Percentiles rank a stretch among this genome's conserved stretches.
Conservation (phyloP, 2,113 vertebrate genomes). For the Serilophus lunatus region DNA sequence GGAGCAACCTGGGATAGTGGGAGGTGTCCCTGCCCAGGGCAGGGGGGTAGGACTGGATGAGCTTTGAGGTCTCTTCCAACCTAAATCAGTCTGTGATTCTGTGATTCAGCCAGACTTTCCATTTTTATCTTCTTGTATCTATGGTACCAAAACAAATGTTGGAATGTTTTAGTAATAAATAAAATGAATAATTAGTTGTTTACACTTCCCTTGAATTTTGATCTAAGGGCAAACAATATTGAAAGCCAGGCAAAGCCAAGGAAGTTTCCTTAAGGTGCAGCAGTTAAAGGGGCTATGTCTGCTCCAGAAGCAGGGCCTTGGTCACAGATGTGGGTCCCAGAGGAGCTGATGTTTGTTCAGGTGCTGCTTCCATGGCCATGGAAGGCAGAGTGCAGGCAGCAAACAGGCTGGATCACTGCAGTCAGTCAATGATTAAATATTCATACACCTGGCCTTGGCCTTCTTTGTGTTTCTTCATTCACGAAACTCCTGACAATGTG, state of each 20-base stretch:
- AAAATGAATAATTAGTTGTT: neutral
- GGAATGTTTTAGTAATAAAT: neutral
- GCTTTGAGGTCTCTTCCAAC: neutral
- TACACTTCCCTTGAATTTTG: neutral
- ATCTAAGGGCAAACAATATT: rapidly evolving
- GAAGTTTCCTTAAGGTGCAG: neutral
- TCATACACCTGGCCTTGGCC: neutral
- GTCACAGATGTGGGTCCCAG: neutral
- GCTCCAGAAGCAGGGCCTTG: neutral
- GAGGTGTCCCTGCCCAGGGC: neutral
- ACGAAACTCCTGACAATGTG: neutral
- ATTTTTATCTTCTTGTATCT: neutral
- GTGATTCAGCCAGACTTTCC: neutral
- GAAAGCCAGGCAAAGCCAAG: neutral
- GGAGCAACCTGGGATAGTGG: neutral
- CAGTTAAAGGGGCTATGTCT: neutral
- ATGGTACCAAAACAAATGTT: neutral
- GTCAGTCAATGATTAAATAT: neutral
- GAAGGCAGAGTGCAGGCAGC: neutral
- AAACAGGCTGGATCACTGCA: neutral
- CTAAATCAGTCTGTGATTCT: neutral
- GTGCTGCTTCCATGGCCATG: neutral
- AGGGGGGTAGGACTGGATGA: rapidly evolving
- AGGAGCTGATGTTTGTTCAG: neutral
- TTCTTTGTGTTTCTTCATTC: constrained; percentile 5